These are phyloP conservation scores for Goniozus legneri DNA, from an alignment of 1,140 invertebrate genomes.

Conservation along the genomic window DNA sequence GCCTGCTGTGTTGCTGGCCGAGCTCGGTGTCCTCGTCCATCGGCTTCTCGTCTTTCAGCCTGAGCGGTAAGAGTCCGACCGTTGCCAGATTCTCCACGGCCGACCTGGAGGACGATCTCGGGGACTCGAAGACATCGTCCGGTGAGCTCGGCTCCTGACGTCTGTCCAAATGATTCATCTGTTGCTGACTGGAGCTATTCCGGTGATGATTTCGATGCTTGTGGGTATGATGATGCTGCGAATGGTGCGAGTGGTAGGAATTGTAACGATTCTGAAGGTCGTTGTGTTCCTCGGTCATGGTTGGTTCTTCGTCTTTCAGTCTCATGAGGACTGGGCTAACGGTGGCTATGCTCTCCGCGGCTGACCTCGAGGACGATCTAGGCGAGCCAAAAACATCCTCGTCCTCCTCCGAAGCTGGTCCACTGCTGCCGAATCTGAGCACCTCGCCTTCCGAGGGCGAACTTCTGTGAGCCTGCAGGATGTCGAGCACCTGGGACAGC, in stretches of 20 bases:
- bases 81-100: slow-evolving; percentile 17
- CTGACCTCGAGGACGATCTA: slow-evolving; percentile 37
- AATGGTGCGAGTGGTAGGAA: slow-evolving; percentile 23
- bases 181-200: slow-evolving; percentile 19
- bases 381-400: slow-evolving; percentile 44
- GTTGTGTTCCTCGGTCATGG: slow-evolving; percentile 21
- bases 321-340: slow-evolving; percentile 24
- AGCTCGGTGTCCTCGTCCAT: slow-evolving; percentile 18
- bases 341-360: slow-evolving; percentile 15
- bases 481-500: slow-evolving; percentile 72
- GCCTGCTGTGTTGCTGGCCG: slow-evolving; percentile 8
- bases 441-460: slow-evolving; percentile 36
- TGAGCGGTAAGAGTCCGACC: slow-evolving; percentile 21
- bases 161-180: slow-evolving; percentile 31
- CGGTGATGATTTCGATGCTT: slow-evolving; percentile 16
- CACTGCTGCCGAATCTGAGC: slow-evolving; percentile 54
- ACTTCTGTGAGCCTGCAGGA: slow-evolving; percentile 58
- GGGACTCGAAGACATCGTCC: slow-evolving; percentile 43
- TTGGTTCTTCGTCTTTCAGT: slow-evolving; percentile 33
- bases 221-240: slow-evolving; percentile 22
- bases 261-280: slow-evolving; percentile 8
- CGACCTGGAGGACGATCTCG: slow-evolving; percentile 38
- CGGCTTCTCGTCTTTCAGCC: slow-evolving; percentile 33
- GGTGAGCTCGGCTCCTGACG: too few species aligned
- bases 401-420: slow-evolving; percentile 43